Evolutionary conservation across 2,113 vertebrate genomes (phyloP).

Genomic region (Hemicordylus capensis): DNA sequence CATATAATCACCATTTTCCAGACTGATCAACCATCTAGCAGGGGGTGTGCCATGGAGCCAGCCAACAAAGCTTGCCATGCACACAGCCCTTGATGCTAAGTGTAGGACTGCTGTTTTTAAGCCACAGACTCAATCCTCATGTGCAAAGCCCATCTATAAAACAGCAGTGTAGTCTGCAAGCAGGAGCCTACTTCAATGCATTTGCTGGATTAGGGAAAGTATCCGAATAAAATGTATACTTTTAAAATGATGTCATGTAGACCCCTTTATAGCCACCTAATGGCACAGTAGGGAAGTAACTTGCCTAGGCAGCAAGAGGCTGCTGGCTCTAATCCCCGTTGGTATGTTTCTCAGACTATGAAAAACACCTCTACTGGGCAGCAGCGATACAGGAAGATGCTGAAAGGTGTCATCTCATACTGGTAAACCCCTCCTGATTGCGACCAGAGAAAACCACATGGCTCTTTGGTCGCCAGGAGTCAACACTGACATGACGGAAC

Average conservation of each 20-base stretch:
- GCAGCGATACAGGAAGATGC: too few relatives aligned
- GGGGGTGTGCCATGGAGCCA: not conserved
- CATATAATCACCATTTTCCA: not conserved
- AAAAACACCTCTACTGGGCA: too few relatives aligned
- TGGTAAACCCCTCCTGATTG: too few relatives aligned
- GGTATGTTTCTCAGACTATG: too few relatives aligned
- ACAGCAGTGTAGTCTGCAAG: not conserved
- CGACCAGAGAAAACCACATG: too few relatives aligned
- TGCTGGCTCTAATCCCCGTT: too few relatives aligned
- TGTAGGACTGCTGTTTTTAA: not conserved
- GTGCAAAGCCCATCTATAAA: not conserved
- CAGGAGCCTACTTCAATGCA: not conserved
- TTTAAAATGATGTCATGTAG: not conserved
- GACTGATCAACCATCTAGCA: not conserved
- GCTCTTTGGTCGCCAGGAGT: too few relatives aligned
- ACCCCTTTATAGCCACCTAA: too few relatives aligned
- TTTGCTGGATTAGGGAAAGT: not conserved
- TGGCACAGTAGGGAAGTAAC: too few relatives aligned
- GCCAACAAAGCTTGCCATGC: not conserved
- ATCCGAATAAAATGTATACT: not conserved
- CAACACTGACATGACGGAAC: too few relatives aligned
- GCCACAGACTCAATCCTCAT: not conserved
- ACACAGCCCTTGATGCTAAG: not conserved
- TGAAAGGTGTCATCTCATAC: too few relatives aligned
- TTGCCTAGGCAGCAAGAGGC: too few relatives aligned